Base-by-base conservation (phyloP, 2,113 vertebrate genomes). In the Oncorhynchus clarkii region DNA sequence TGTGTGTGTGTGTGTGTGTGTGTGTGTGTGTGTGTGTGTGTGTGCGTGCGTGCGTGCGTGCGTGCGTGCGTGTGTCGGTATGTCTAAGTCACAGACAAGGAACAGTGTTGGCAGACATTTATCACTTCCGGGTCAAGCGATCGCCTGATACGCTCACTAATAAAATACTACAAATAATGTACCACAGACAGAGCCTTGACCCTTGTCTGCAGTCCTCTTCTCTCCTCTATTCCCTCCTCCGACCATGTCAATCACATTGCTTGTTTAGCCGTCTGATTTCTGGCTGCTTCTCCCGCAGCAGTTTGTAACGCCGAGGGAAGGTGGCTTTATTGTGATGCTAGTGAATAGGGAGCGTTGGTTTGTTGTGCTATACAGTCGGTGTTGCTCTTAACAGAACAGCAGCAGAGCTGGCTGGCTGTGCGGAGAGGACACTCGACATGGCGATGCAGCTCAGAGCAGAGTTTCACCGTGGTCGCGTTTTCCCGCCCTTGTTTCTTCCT, bases 401-500 rank as follows among this genome's bases (percentile, higher is more conserved):
- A 86, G 74, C 81, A 85, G 88, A 67, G 24, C 39, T 70, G 67
- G 67, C 67, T 73, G 72, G 31, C 59, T 29, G 16, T 18, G 51
- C 45, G 22, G 51, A 22, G 65, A 88, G 85, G 85, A 90, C 87
- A 85, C 84, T 85, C 88, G 87, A 89, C 85, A 82, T 84, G 77
- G 80, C 1, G 59, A 62, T n/a, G 59, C 20, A 88, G 88, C 84
- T 89, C 86, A 82, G 86, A 90, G 90, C 86, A 83, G 86, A 90
- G 90, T 88, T 90, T 91, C 87, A 86, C 89, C 67, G 79, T 90
- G 90, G 88, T 88, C 89, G 87, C 87, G 87, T 91, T 89, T 89
- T 87, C 3, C 59, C 59, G n/a, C 9, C 87, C 90, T 87, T 51
- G 14, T 87, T 88, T 88, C 86, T 85, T 87, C 13, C 12, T 87